Conservation (phyloP, 2,797 vertebrate genomes). For the Premnoplex brunnescens region DNA sequence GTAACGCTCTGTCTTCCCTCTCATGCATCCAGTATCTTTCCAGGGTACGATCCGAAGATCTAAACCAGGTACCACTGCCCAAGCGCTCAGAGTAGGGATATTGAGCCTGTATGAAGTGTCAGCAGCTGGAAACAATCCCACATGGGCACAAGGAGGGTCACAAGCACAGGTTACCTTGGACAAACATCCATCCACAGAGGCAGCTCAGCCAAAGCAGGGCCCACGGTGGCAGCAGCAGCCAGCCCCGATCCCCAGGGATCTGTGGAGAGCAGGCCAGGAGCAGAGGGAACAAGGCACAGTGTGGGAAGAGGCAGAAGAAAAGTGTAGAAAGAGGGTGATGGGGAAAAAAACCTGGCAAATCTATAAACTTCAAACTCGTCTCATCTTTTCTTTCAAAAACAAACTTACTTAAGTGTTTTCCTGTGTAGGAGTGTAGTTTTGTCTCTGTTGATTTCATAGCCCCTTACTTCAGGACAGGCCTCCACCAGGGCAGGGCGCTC, state of each 20-base stretch:
- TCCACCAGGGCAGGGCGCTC: too few species aligned
- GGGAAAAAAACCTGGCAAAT: neutral
- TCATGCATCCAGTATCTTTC: fast-evolving
- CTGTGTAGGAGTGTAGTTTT: neutral
- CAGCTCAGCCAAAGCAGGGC: neutral
- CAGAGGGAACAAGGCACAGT: neutral
- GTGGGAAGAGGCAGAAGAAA: neutral
- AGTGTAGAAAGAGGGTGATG: fast-evolving
- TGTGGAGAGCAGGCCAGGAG: fast-evolving
- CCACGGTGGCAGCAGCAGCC: neutral
- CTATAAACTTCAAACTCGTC: neutral
- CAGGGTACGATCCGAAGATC: neutral
- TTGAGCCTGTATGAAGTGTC: fast-evolving
- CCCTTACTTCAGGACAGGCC: neutral
- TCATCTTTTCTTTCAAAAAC: neutral
- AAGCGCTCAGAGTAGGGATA: fast-evolving
- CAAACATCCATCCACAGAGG: neutral
- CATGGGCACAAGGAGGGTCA: fast-evolving
- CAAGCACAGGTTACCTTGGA: fast-evolving
- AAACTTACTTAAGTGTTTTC: neutral
- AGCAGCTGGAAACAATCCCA: neutral
- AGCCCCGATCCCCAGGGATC: neutral
- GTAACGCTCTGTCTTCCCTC: neutral
- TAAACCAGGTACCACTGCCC: fast-evolving
- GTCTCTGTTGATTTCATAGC: neutral